phyloP scores from a whole-genome alignment of 2,888 invertebrate species.

The Melikaiella ostensackeni region DNA sequence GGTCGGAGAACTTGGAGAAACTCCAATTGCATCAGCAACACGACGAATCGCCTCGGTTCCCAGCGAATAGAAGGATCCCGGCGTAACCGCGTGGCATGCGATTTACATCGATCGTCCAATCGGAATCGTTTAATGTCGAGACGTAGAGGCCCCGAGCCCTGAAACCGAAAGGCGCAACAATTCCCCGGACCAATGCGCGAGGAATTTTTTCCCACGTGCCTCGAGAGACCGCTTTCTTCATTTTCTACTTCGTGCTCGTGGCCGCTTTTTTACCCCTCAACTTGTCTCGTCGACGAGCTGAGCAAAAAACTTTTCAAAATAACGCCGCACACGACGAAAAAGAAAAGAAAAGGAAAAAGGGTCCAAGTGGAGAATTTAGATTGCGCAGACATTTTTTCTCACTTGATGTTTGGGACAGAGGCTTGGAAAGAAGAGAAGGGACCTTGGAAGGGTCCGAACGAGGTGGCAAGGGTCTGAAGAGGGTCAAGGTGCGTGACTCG shows the following conservation, averaged over 20 bases:
- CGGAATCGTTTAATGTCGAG: conserved; percentile 35
- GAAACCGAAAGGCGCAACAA: conserved; percentile 30
- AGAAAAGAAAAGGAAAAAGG: conserved; percentile 29
- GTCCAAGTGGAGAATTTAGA: conserved; percentile 6
- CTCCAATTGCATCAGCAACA: conserved; percentile 44
- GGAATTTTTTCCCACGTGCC: conserved; percentile 25
- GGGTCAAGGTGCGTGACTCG: conserved; percentile 54
- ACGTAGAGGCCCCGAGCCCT: conserved; percentile 10
- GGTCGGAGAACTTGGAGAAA: conserved; percentile 43
- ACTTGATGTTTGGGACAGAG: background rate
- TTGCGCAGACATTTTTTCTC: background rate
- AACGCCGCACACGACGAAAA: conserved; percentile 22
- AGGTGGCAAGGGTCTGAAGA: conserved; percentile 38
- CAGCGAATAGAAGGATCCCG: conserved; percentile 3
- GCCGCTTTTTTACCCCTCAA: background rate
- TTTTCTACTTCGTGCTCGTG: conserved; percentile 15
- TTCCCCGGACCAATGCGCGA: background rate
- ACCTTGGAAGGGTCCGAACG: conserved; percentile 41
- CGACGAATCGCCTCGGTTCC: conserved; percentile 23
- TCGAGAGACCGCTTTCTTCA: conserved; percentile 9
- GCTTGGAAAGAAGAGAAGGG: background rate
- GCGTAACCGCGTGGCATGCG: conserved; percentile 23
- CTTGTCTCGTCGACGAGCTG: background rate
- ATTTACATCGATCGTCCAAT: conserved; percentile 27
- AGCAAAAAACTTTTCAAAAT: conserved; percentile 14